Base-by-base conservation (phyloP, 2,888 invertebrate species). In the Lasiommata megera region DNA sequence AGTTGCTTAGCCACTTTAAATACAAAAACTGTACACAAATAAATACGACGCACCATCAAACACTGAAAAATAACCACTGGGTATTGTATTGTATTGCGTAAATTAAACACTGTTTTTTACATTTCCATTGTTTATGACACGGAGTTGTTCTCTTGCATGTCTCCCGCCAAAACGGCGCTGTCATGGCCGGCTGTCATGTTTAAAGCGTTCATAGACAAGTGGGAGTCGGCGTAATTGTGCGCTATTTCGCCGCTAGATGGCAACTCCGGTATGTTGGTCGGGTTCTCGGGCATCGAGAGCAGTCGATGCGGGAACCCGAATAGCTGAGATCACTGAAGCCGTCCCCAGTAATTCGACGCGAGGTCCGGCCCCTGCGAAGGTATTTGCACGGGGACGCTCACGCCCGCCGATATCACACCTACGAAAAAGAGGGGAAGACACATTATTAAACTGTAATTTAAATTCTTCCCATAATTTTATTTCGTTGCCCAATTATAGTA, bases 391-490 rank as follows among this genome's bases (percentile, higher is more conserved):
- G 97, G 97, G 54, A 97, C 97, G 61, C 96, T 96, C 52, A 97
- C 96, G 23, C 97, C 97, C 61, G 97, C 97, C 60, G 97, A 97
- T 92, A 97, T 97, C 73, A 97, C 96, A 81, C 97, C 97, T 97
- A 92, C 44, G 92, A 88, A 74, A n/a, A n/a, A 71, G 70, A 78
- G 76, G 72, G 67, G 50, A 31, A 31, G 23, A 38, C 70, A 67
- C 65, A 68, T 60, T 51, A 62, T 58, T 59, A 65, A 54, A 61
- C 59, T 56, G 54, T 52, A 41, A 59, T 54, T 54, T 46, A 52
- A 46, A 52, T 47, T 44, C 37, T 6, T 56, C 17, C 11, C 18
- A 36, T 6, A 28, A 23, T 5, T 23, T 23, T 7, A 38, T 18
- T 17, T 36, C 34, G n/a, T 1, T 31, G 1, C 31, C n/a, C n/a